Percentiles rank a stretch among this genome's conserved stretches.
Conservation (phyloP, 2,113 vertebrate genomes). For the Oncorhynchus masou region DNA sequence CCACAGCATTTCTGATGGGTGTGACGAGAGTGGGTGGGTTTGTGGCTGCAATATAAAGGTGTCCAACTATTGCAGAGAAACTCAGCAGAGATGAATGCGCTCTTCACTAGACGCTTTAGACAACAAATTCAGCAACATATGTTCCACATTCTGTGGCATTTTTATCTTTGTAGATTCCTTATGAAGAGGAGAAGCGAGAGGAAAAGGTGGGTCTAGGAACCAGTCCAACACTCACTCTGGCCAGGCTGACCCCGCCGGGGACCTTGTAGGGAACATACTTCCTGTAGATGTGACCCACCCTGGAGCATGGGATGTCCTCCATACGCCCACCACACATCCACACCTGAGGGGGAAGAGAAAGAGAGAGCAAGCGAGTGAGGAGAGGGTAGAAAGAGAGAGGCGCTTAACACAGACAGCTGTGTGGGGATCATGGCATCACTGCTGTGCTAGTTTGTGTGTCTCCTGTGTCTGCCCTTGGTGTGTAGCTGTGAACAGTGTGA, state of each 20-base stretch:
- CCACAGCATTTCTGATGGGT: not conserved
- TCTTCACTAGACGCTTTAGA: too few relatives aligned
- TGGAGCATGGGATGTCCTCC: slow-evolving; percentile 86
- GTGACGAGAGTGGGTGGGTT: not conserved
- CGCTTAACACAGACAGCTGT: not conserved
- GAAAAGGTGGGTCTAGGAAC: too few relatives aligned
- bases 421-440: not conserved
- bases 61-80: too few relatives aligned
- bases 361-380: not conserved
- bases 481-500: not conserved
- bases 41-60: not conserved
- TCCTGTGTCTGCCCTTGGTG: not conserved
- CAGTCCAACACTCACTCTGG: slow-evolving; percentile 76
- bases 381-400: not conserved
- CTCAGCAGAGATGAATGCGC: too few relatives aligned
- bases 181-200: too few relatives aligned
- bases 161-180: too few relatives aligned
- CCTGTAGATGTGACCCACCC: slow-evolving; percentile 97
- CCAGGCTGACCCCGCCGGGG: slow-evolving; percentile 91
- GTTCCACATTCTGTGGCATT: too few relatives aligned
- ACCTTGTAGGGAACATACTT: slow-evolving; percentile 98
- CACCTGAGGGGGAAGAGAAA: slow-evolving; percentile 51
- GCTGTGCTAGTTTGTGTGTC: not conserved
- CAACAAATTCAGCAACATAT: too few relatives aligned
- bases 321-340: slow-evolving; percentile 80